These are phyloP conservation scores for Lucifuga dentata DNA, from an alignment of 2,113 vertebrate species.

Conservation along the genomic window DNA sequence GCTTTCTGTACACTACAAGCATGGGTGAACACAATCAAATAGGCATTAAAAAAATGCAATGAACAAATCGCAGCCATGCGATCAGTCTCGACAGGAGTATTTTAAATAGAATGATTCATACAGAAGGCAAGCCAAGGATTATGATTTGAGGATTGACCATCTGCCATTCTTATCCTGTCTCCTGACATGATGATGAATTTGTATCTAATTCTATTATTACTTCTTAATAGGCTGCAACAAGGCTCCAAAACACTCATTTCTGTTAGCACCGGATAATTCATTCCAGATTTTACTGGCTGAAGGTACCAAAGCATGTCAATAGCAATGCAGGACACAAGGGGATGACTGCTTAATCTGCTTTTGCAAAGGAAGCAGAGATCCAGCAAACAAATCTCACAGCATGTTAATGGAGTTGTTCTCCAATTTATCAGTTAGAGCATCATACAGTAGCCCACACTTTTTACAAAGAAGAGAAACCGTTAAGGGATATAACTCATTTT, in stretches of 20 bases:
- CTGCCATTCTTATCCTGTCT: slow-evolving; percentile 44
- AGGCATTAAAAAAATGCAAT: slow-evolving; percentile 50
- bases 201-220: slow-evolving; percentile 69
- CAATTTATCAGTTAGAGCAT: slow-evolving; percentile 62
- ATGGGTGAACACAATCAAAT: slow-evolving; percentile 39
- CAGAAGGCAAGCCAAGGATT: slow-evolving; percentile 36
- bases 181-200: slow-evolving; percentile 52
- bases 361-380: slow-evolving; percentile 56
- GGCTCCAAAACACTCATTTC: slow-evolving; percentile 61
- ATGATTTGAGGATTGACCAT: slow-evolving; percentile 49
- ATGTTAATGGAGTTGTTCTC: slow-evolving; percentile 61
- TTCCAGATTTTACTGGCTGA: slow-evolving; percentile 62
- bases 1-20: slow-evolving; percentile 38
- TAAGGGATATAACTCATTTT: slow-evolving; percentile 49
- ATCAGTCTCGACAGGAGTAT: slow-evolving; percentile 47
- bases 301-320: slow-evolving; percentile 59
- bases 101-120: slow-evolving; percentile 59
- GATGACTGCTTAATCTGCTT: slow-evolving; percentile 48
- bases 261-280: slow-evolving; percentile 67
- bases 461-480: slow-evolving; percentile 38
- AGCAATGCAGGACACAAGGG: slow-evolving; percentile 31
- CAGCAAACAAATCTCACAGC: slow-evolving; percentile 41
- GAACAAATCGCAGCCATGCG: slow-evolving; percentile 45
- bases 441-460: slow-evolving; percentile 39
- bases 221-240: slow-evolving; percentile 70